phyloP scores from a whole-genome alignment of 2,113 vertebrate genomes.

The Eidolon helvum region DNA sequence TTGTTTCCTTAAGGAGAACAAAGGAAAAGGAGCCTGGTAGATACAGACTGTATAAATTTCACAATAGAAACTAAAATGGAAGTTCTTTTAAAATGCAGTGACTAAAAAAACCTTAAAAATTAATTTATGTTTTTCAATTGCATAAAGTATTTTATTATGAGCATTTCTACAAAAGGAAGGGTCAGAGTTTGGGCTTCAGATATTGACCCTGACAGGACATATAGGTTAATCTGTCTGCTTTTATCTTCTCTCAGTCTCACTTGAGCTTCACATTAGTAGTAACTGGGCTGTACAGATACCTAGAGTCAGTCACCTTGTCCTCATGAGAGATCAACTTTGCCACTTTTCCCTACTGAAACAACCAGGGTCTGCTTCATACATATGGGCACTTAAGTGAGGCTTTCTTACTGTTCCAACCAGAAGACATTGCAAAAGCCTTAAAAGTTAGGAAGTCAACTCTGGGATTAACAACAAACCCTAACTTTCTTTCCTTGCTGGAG shows the following conservation, averaged over 20 bases:
- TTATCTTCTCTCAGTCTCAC: not conserved
- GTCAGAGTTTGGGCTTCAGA: not conserved
- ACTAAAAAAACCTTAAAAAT: not conserved
- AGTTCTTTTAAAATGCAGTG: not conserved
- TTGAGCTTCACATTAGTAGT: not conserved
- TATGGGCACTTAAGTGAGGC: not conserved
- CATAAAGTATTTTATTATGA: not conserved
- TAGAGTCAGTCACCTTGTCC: not conserved
- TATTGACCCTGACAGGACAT: not conserved
- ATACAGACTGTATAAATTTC: not conserved
- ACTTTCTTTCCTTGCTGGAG: not conserved
- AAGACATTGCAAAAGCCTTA: not conserved
- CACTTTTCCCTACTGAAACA: not conserved
- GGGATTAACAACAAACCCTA: not conserved
- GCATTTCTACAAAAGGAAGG: not conserved
- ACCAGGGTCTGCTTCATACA: not conserved
- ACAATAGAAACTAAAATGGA: not conserved
- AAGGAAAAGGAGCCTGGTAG: not conserved
- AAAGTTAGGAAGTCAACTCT: not conserved
- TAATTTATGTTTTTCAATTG: not conserved
- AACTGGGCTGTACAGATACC: not conserved
- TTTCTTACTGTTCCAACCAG: not conserved
- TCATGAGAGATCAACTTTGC: not conserved
- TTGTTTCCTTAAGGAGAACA: not conserved
- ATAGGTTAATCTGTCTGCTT: not conserved